Percentiles rank a stretch among this genome's conserved stretches.
Evolutionary conservation across 2,113 vertebrate species (phyloP).

Genomic region (Melanerpes formicivorus): DNA sequence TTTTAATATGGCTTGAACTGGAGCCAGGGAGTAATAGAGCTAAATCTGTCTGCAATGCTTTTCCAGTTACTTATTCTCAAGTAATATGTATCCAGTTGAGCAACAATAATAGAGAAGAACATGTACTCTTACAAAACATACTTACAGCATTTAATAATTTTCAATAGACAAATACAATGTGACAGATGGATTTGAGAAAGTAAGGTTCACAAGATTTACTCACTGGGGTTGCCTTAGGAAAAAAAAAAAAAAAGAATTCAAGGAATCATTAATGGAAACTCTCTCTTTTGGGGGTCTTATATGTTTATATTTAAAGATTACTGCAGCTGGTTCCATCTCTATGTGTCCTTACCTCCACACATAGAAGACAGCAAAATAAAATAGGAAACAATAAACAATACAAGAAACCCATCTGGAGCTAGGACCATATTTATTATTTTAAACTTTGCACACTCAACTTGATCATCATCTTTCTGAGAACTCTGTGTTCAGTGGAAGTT

Average conservation of each 20-base stretch:
- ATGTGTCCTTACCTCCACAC: background rate
- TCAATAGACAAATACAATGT: constrained; percentile 36
- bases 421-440: constrained; percentile 66
- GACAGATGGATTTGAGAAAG: constrained; percentile 46
- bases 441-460: constrained; percentile 66
- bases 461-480: constrained; percentile 48
- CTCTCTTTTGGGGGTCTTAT: background rate
- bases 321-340: background rate
- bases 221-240: background rate
- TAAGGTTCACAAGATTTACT: constrained; percentile 4
- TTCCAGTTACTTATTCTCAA: constrained; percentile 58
- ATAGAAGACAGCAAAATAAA: constrained; percentile 17
- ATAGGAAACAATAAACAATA: background rate
- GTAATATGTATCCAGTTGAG: constrained; percentile 57
- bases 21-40: constrained; percentile 20
- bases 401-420: constrained; percentile 33
- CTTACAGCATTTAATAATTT: constrained; percentile 45
- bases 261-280: background rate
- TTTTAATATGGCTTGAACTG: constrained; percentile 45
- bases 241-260: background rate
- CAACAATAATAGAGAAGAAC: constrained; percentile 59
- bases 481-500: background rate
- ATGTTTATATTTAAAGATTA: constrained; percentile 24
- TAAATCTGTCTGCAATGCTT: constrained; percentile 47
- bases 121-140: constrained; percentile 64